Base-by-base conservation (phyloP, 1,140 invertebrate genomes). In the Heliconius eleuchia region DNA sequence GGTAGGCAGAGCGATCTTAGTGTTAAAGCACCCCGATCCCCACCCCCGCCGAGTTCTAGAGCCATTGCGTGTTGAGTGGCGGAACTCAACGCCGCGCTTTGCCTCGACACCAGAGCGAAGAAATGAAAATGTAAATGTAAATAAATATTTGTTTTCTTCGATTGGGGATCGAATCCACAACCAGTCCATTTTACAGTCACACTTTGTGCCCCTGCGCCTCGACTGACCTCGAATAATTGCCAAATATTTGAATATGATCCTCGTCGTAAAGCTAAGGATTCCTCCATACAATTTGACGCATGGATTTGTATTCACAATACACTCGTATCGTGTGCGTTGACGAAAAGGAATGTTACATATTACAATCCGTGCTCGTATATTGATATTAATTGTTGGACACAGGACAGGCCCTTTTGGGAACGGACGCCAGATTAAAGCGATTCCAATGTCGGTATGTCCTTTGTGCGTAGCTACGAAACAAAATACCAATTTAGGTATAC, bases 351-450 rank as follows among this genome's bases (percentile, higher is more conserved):
- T 76, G 60, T 76, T 71, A 71, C 75, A 76, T 71, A 76, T 75
- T 75, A 76, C 75, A 76, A 76, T 76, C 23, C 66, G 27, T 71
- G 23, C 66, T 8, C 37, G n/a, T 76, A 71, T 52, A 91, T 89
- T 88, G 84, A 88, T 88, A 89, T 89, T 90, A 89, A 88, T 89
- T 89, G 84, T 85, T 84, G 76, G 82, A 84, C 83, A 85, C 77
- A 80, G 80, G 84, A 79, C 82, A 81, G 73, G 79, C 74, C 76
- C 78, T 80, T 74, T 80, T 79, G 78, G 80, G 82, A 82, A 85
- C 82, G 74, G 84, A 84, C 82, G 87, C 87, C 81, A 88, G 83
- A 87, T 86, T 88, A 89, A 90, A 87, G 80, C 80, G 76, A 81
- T 85, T 80, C 77, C 82, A 85, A 85, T 88, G 87, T 82, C 85